Evolutionary conservation across 2,888 invertebrate genomes (phyloP).

Genomic region (Diaprepes abbreviatus): DNA sequence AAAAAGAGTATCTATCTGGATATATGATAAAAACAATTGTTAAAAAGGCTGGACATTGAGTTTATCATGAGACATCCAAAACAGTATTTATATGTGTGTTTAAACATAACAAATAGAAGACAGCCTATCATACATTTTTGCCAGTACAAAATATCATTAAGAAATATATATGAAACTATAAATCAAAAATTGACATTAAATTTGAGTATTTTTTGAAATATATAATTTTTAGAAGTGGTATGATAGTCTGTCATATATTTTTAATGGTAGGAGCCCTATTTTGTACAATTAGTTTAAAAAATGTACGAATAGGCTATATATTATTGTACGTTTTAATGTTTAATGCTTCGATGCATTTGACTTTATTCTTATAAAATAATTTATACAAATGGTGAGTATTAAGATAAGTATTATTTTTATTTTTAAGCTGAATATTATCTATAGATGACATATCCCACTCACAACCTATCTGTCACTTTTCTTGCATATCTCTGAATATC

Average conservation of each 20-base stretch:
- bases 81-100: slow-evolving; percentile 19
- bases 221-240: slow-evolving; percentile 14
- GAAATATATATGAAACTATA: slow-evolving; percentile 18
- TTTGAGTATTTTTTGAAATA: slow-evolving; percentile 1
- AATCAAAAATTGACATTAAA: slow-evolving; percentile 1
- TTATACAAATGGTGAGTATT: slow-evolving; percentile 38
- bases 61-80: slow-evolving; percentile 36
- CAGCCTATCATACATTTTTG: slow-evolving; percentile 42
- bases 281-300: slow-evolving; percentile 41
- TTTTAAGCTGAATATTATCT: slow-evolving; percentile 39
- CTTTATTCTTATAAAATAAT: slow-evolving; percentile 37
- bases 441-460: slow-evolving; percentile 39
- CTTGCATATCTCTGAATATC: slow-evolving; percentile 45
- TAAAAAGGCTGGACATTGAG: slow-evolving; percentile 46
- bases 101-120: slow-evolving; percentile 7
- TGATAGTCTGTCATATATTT: slow-evolving; percentile 25
- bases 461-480: slow-evolving; percentile 24
- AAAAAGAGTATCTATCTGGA: slow-evolving; percentile 23
- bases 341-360: slow-evolving; percentile 37
- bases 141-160: slow-evolving; percentile 46
- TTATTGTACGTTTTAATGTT: slow-evolving; percentile 33
- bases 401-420: slow-evolving; percentile 34
- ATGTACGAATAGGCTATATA: slow-evolving; percentile 41
- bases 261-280: slow-evolving; percentile 41
- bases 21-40: slow-evolving; percentile 46